These are phyloP conservation scores for Chymomyza procnemis DNA, from an alignment of 2,888 invertebrate genomes.

Conservation along the genomic window DNA sequence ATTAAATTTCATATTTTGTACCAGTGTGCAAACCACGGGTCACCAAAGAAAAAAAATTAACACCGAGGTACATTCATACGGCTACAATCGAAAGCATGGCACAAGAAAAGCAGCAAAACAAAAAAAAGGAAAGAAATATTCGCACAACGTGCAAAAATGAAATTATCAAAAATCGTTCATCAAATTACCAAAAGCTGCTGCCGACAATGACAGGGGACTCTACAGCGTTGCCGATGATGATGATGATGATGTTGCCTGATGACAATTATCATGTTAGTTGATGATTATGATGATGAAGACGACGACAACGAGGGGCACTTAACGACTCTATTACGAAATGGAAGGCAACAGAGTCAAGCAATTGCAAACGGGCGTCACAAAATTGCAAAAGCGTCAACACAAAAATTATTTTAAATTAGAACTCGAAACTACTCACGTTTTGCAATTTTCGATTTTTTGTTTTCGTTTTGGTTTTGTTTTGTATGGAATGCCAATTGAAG, in stretches of 20 bases:
- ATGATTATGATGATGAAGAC: not conserved
- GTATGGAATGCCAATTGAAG: constrained; percentile 74
- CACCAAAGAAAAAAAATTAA: constrained; percentile 22
- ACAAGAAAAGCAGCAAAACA: constrained; percentile 27
- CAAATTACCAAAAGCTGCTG: constrained; percentile 72
- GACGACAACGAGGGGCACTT: constrained; percentile 64
- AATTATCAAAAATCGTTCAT: constrained; percentile 75
- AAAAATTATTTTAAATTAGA: constrained; percentile 74
- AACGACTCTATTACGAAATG: constrained; percentile 74
- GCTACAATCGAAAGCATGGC: constrained; percentile 18
- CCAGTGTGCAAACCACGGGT: not conserved
- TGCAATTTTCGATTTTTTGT: constrained; percentile 72
- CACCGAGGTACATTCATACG: constrained; percentile 2
- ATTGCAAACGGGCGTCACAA: constrained; percentile 30
- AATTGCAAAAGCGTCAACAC: constrained; percentile 73
- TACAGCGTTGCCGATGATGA: constrained; percentile 24
- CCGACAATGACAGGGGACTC: constrained; percentile 18
- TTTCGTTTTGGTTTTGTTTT: constrained; percentile 74
- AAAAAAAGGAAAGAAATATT: constrained; percentile 9
- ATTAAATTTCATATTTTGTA: not conserved
- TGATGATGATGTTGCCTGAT: not conserved
- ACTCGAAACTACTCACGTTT: constrained; percentile 73
- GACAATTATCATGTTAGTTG: constrained; percentile 22
- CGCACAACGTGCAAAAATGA: constrained; percentile 67
- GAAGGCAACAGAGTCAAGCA: constrained; percentile 32